Percentiles rank a stretch among this genome's conserved stretches.
Conservation (phyloP, 2,113 vertebrate genomes). For the Odocoileus virginianus region DNA sequence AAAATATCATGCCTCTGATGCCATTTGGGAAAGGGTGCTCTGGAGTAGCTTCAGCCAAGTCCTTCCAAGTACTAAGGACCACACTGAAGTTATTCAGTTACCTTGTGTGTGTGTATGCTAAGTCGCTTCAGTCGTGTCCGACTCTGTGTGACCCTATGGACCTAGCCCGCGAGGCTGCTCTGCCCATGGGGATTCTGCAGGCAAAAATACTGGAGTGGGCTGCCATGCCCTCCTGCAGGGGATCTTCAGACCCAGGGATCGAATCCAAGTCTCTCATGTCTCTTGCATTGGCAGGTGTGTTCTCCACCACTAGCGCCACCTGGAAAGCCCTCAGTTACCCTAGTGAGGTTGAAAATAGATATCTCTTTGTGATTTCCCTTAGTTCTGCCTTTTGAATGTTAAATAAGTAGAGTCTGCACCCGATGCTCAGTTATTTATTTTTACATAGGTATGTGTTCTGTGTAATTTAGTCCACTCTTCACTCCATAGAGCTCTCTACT, state of each 20-base stretch:
- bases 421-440: not conserved
- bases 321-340: not conserved
- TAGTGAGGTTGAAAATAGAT: not conserved
- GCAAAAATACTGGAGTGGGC: not conserved
- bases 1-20: not conserved
- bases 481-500: not conserved
- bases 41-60: not conserved
- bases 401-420: not conserved
- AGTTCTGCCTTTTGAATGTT: conserved; percentile 1
- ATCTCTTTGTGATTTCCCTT: not conserved
- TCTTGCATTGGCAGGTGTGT: not conserved
- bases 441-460: not conserved
- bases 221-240: not conserved
- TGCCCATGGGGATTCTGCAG: not conserved
- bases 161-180: not conserved
- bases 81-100: not conserved
- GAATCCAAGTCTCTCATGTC: not conserved
- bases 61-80: not conserved
- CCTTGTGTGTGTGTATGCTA: not conserved
- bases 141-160: not conserved
- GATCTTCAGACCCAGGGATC: not conserved
- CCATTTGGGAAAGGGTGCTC: not conserved
- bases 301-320: not conserved
- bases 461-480: not conserved
- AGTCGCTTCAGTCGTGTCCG: not conserved